Percentiles rank a stretch among this genome's conserved stretches.
Conservation (phyloP, 2,113 vertebrate species). For the Tragelaphus scriptus region DNA sequence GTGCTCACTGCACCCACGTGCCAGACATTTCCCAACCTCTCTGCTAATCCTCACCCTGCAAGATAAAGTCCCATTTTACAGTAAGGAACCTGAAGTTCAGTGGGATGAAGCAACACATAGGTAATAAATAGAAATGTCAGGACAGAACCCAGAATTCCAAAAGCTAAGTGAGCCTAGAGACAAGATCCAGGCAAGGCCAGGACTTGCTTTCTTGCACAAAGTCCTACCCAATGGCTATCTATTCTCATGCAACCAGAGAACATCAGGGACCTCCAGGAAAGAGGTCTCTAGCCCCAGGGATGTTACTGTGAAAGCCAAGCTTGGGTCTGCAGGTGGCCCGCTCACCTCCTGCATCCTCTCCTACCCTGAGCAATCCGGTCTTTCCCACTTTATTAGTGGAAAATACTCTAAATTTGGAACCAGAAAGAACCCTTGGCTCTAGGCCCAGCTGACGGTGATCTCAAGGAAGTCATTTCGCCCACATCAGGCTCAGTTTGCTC, state of each 20-base stretch:
- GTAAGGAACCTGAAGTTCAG: not conserved
- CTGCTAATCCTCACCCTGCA: not conserved
- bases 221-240: not conserved
- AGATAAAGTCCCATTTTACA: not conserved
- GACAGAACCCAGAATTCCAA: rapidly evolving
- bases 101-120: not conserved
- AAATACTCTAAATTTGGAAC: not conserved
- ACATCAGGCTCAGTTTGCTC: not conserved
- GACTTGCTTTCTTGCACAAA: not conserved
- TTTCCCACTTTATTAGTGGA: not conserved
- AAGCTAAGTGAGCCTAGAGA: not conserved
- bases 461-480: not conserved
- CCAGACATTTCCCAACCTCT: not conserved
- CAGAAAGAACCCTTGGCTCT: not conserved
- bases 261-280: not conserved
- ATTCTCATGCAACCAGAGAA: not conserved
- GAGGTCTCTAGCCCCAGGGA: not conserved
- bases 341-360: not conserved
- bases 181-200: not conserved
- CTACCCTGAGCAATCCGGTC: not conserved
- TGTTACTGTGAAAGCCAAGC: not conserved
- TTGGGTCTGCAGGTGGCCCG: not conserved
- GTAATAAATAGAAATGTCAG: not conserved
- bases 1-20: not conserved
- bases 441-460: not conserved